Conservation (phyloP, 2,888 invertebrate species). For the Apamea crenata region DNA sequence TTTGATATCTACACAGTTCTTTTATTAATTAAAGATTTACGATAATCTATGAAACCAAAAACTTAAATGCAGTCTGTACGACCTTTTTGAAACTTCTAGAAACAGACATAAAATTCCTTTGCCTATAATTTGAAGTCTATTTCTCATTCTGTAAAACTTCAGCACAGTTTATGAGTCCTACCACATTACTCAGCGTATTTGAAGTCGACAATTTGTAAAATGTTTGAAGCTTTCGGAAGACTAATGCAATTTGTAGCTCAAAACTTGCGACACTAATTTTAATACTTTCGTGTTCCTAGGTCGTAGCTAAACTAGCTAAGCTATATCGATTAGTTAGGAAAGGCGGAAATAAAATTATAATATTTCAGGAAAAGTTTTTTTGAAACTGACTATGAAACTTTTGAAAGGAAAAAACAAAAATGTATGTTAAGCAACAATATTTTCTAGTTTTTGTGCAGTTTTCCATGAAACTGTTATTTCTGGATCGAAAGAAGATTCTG, state of each 20-base stretch:
- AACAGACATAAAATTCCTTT: constrained; percentile 8
- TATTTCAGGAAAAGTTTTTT: background rate
- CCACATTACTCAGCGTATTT: constrained; percentile 7
- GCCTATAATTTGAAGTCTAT: background rate
- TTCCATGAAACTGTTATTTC: background rate
- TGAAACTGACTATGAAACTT: background rate
- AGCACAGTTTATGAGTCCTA: background rate
- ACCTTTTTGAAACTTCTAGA: background rate
- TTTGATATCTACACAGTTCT: background rate
- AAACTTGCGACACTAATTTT: constrained; percentile 33
- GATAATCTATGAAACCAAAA: background rate
- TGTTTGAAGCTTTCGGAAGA: constrained; percentile 17
- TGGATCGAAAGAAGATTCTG: background rate
- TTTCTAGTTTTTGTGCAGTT: background rate
- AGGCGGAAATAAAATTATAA: constrained; percentile 3
- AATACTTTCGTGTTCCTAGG: constrained; percentile 21
- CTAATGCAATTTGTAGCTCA: constrained; percentile 14
- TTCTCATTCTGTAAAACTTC: constrained; percentile 35
- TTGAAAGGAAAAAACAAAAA: background rate
- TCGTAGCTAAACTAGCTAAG: constrained; percentile 10
- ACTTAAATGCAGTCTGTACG: background rate
- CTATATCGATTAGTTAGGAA: background rate
- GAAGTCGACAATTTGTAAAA: constrained; percentile 10
- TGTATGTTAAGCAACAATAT: background rate
- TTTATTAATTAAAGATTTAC: background rate